Percentiles rank a stretch among this genome's conserved stretches.
Evolutionary conservation across 2,888 invertebrate genomes (phyloP).

Genomic region (Diabrotica balteata): DNA sequence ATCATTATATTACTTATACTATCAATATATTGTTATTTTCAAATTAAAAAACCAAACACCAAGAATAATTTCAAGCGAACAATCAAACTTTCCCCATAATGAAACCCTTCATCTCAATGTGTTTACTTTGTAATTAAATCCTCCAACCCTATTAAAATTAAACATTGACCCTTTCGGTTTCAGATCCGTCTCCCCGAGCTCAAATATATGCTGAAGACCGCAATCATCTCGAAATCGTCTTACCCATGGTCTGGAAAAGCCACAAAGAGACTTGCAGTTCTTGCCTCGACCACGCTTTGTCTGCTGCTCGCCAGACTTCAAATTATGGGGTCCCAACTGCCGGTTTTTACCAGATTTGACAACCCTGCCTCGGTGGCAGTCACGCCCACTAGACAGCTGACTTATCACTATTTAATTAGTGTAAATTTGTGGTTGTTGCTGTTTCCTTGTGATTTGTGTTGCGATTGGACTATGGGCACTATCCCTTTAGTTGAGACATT

Average conservation of each 20-base stretch:
- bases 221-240: constrained; percentile 64
- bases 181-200: constrained; percentile 64
- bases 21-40: too few species aligned
- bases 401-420: constrained; percentile 91
- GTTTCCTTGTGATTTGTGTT: constrained; percentile 89
- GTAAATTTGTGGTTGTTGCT: constrained; percentile 90
- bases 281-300: constrained; percentile 80
- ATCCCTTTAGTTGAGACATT: constrained; percentile 84
- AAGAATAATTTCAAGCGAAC: too few species aligned
- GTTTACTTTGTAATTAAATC: not conserved
- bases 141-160: not conserved
- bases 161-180: constrained; percentile 38
- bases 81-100: too few species aligned
- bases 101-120: not conserved
- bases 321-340: constrained; percentile 96
- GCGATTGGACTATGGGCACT: constrained; percentile 99
- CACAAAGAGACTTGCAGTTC: constrained; percentile 78
- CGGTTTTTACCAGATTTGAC: constrained; percentile 96
- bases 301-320: constrained; percentile 85
- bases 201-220: constrained; percentile 60
- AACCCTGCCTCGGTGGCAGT: constrained; percentile 93
- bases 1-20: too few species aligned
- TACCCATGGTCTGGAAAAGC: constrained; percentile 71
- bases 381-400: constrained; percentile 85
- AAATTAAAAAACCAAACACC: too few species aligned